Conservation (phyloP, 2,888 invertebrate genomes). For the Agrilus biguttatus region DNA sequence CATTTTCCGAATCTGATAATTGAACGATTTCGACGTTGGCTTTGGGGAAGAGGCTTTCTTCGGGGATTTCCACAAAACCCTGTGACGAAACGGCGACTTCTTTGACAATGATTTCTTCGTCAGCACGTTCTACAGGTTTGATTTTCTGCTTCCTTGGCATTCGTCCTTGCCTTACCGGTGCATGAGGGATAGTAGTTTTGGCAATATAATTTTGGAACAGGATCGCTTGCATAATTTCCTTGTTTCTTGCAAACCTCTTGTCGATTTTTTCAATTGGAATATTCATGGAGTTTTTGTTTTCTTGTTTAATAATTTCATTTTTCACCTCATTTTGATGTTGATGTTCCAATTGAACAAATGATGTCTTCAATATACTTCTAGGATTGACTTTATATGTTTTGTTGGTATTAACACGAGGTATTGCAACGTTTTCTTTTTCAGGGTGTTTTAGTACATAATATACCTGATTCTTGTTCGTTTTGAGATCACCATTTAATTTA, state of each 20-base stretch:
- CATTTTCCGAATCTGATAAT: constrained; percentile 26
- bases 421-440: constrained; percentile 26
- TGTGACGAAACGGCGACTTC: constrained; percentile 26
- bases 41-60: constrained; percentile 12
- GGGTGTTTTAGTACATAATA: constrained; percentile 21
- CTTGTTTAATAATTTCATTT: constrained; percentile 5
- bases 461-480: constrained; percentile 7
- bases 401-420: constrained; percentile 8
- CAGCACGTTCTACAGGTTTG: constrained; percentile 24
- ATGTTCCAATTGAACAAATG: constrained; percentile 9
- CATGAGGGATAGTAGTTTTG: constrained; percentile 25
- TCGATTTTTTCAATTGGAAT: constrained; percentile 1
- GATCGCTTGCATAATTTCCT: constrained; percentile 20
- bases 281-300: constrained; percentile 4
- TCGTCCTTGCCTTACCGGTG: constrained; percentile 23
- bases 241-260: constrained; percentile 13
- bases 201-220: constrained; percentile 25
- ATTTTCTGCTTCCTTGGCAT: constrained; percentile 30
- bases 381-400: constrained; percentile 18
- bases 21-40: constrained; percentile 21
- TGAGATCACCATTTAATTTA: background rate
- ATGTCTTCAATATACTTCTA: constrained; percentile 24
- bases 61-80: constrained; percentile 21
- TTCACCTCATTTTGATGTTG: background rate
- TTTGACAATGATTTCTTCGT: constrained; percentile 29